These are phyloP conservation scores for Nothoprocta perdicaria DNA, from an alignment of 2,113 vertebrate genomes.

Conservation along the genomic window DNA sequence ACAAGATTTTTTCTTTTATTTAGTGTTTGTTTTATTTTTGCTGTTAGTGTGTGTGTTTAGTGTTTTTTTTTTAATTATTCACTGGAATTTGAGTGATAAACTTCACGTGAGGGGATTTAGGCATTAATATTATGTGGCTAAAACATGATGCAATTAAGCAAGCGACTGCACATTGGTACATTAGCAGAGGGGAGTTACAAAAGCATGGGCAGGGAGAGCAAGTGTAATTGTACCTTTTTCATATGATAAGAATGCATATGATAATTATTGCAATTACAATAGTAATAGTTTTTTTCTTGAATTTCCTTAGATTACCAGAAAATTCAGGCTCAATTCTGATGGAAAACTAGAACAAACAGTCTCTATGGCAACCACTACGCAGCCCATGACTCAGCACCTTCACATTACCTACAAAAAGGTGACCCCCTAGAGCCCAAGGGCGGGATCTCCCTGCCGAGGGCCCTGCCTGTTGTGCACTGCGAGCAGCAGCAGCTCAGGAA, in stretches of 20 bases:
- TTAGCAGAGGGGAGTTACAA: too few species aligned
- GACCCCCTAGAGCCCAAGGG: slow-evolving; percentile 65
- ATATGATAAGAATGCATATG: too few species aligned
- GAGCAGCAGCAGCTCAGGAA: neutral
- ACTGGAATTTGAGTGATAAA: neutral
- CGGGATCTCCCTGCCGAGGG: neutral
- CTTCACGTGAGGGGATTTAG: too few species aligned
- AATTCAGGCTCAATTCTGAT: slow-evolving; percentile 89
- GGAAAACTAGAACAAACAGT: slow-evolving; percentile 94
- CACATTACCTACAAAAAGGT: slow-evolving; percentile 89
- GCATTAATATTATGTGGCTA: too few species aligned
- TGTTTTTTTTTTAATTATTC: neutral
- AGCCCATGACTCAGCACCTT: slow-evolving; percentile 90
- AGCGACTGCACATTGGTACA: too few species aligned
- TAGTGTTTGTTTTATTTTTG: neutral
- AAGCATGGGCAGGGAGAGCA: too few species aligned
- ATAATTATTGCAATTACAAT: too few species aligned
- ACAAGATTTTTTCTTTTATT: neutral
- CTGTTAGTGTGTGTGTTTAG: neutral
- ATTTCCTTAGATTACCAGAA: slow-evolving; percentile 84
- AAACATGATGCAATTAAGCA: too few species aligned
- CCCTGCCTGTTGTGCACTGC: neutral
- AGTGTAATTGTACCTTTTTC: too few species aligned
- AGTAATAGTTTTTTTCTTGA: neutral
- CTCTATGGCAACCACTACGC: slow-evolving; percentile 92